Percentiles rank a stretch among this genome's conserved stretches.
Conservation (phyloP, 2,888 invertebrate species). For the Tipula vernalis region DNA sequence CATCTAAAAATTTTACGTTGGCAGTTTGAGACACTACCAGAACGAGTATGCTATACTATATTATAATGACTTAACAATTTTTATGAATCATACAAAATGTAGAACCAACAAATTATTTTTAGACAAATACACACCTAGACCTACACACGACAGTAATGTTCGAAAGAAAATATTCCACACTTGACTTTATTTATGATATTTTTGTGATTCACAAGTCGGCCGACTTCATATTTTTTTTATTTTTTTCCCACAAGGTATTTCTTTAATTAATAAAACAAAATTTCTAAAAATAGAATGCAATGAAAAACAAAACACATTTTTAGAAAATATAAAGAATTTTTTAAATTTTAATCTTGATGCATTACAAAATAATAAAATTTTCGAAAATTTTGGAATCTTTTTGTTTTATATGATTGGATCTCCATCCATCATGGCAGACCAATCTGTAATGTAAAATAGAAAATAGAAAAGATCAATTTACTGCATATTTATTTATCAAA, state of each 20-base stretch:
- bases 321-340: not conserved
- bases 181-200: not conserved
- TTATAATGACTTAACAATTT: not conserved
- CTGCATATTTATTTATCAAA: not conserved
- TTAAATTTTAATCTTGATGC: not conserved
- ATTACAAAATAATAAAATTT: not conserved
- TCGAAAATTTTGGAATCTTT: not conserved
- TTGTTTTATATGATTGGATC: not conserved
- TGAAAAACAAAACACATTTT: not conserved
- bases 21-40: too few relatives aligned
- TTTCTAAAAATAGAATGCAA: not conserved
- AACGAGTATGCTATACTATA: too few relatives aligned
- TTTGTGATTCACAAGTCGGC: not conserved
- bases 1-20: too few relatives aligned
- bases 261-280: not conserved
- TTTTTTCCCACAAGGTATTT: not conserved
- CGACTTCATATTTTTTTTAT: not conserved
- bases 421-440: conserved; percentile 16
- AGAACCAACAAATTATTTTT: not conserved
- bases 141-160: not conserved
- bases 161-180: not conserved
- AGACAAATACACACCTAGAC: not conserved
- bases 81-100: not conserved
- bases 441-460: conserved; percentile 18
- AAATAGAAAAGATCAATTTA: conserved; percentile 13